Base-by-base conservation (phyloP, 2,113 vertebrate genomes). In the Sturnus vulgaris region DNA sequence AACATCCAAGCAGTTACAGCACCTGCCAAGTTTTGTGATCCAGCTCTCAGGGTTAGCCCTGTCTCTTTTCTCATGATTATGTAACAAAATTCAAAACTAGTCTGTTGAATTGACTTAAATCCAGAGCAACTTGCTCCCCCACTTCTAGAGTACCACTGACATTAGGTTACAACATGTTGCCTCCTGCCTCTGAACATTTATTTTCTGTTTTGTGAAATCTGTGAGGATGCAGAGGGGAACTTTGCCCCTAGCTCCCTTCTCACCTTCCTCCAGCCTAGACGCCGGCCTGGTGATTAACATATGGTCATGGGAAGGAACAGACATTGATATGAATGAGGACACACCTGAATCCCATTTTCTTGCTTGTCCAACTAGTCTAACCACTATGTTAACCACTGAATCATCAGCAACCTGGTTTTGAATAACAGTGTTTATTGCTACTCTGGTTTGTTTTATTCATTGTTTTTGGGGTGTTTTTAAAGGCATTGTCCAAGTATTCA, bases 311-410 rank as follows among this genome's bases (percentile, higher is more conserved):
- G 90, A 95, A 92, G 86, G 40, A 88, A 90, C 30, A 88, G 24
- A 63, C 61, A 57, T 30, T 86, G 91, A 86, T 90, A 83, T 55
- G 79, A 94, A 92, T 80, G 60, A 90, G 46, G 50, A 83, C 86
- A 95, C 64, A 86, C 86, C 94, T 86, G 42, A 95, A 93, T 73
- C 64, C 16, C 46, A 73, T 93, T 86, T 90, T 77, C 71, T 63
- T 59, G 31, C 68, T 47, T 75, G 95, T 66, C 65, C 76, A 92
- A 88, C 95, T 35, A 37, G 95, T 86, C 44, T 83, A 96, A 86
- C 94, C 37, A 82, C 90, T 93, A 49, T 53, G n/a, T 44, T 79
- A 96, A 90, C 82, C 69, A 59, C 47, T 42, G 56, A 46, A 89
- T 86, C 93, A 86, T 42, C 55, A 77, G 59, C 64, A 92, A 81